Percentiles rank a stretch among this genome's conserved stretches.
These are phyloP conservation scores for Galeopsomyia nigrocyanea DNA, from an alignment of 2,888 invertebrate genomes.

Conservation along the genomic window DNA sequence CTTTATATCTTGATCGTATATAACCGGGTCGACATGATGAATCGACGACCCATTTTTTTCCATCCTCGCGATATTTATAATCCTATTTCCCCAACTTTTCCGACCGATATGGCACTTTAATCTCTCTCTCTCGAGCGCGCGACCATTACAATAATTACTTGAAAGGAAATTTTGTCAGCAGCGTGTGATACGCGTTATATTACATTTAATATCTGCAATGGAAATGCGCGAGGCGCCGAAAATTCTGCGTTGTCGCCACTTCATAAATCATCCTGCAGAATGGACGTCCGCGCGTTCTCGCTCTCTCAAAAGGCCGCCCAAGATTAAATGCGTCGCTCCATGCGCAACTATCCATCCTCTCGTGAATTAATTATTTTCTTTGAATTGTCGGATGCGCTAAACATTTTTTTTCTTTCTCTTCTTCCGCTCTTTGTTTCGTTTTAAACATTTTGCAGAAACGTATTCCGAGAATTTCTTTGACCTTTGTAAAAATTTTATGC, in stretches of 20 bases:
- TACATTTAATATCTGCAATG: not conserved
- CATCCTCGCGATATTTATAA: too few relatives aligned
- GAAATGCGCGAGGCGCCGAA: slow-evolving; percentile 1
- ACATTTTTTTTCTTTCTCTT: too few relatives aligned
- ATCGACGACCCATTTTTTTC: not conserved
- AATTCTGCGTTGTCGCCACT: not conserved
- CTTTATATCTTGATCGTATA: slow-evolving; percentile 1
- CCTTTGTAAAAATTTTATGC: too few relatives aligned
- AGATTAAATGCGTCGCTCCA: not conserved
- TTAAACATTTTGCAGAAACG: too few relatives aligned
- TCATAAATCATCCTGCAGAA: slow-evolving; percentile 24
- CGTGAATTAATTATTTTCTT: slow-evolving; percentile 22
- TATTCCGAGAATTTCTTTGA: too few relatives aligned
- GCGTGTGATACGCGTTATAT: not conserved
- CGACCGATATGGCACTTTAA: too few relatives aligned
- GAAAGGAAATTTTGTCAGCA: too few relatives aligned
- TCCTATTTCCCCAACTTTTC: too few relatives aligned
- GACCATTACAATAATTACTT: too few relatives aligned
- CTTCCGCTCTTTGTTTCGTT: too few relatives aligned
- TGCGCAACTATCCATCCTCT: slow-evolving; percentile 13
- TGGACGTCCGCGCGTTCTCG: not conserved
- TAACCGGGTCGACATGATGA: slow-evolving; percentile 18
- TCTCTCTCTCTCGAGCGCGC: too few relatives aligned
- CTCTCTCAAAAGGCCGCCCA: not conserved
- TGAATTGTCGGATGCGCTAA: too few relatives aligned